phyloP scores from a whole-genome alignment of 53 echinoderm and acorn worm species.

The Apostichopus leukothele region DNA sequence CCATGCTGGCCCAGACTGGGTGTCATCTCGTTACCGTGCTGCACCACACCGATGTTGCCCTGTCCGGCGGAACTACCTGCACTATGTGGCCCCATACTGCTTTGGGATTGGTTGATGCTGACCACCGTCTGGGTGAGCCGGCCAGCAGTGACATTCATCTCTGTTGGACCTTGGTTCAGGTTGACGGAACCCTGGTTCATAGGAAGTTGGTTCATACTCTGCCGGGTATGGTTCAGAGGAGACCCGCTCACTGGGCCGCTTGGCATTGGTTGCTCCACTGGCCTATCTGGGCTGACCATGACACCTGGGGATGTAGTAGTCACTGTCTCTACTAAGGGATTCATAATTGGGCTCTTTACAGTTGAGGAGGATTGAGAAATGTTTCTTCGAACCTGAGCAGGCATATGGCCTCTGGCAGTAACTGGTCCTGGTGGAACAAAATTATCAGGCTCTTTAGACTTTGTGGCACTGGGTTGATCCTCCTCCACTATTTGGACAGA shows the following conservation, averaged over 20 bases:
- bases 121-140: neutral
- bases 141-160: neutral
- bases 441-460: neutral
- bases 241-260: slow-evolving; percentile 12
- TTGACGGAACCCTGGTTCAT: slow-evolving; percentile 2
- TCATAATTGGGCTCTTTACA: neutral
- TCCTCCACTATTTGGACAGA: neutral
- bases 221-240: neutral
- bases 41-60: slow-evolving; percentile 25
- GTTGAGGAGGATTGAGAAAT: neutral
- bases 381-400: slow-evolving; percentile 1
- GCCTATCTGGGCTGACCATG: slow-evolving; percentile 1
- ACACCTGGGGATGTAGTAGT: neutral
- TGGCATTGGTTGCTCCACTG: slow-evolving; percentile 27
- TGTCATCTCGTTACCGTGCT: slow-evolving; percentile 20
- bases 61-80: neutral
- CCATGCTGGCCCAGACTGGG: slow-evolving; percentile 2
- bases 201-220: neutral
- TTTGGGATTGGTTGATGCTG: neutral
- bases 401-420: neutral
- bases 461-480: neutral
- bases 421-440: slow-evolving; percentile 22
- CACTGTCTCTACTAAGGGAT: slow-evolving; percentile 18
- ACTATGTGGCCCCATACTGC: slow-evolving; percentile 19
- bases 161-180: slow-evolving; percentile 20